Conservation (phyloP, 2,888 invertebrate genomes). For the Troides oblongomaculatus region DNA sequence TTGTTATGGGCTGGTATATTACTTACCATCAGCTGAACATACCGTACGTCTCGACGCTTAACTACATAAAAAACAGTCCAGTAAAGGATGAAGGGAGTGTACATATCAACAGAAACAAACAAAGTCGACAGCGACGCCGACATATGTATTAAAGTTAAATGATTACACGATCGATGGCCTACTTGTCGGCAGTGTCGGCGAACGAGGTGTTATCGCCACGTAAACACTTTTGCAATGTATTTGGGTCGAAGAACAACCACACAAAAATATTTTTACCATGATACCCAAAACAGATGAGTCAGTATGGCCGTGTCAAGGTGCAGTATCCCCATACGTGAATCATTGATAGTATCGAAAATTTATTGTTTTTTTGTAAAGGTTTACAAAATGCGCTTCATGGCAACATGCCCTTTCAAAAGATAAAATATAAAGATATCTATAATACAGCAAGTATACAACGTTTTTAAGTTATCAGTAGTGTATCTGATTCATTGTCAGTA, state of each 20-base stretch:
- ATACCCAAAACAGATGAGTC: conserved; percentile 21
- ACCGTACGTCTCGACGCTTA: too few species aligned
- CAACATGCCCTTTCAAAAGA: too few species aligned
- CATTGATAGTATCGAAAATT: conserved; percentile 12
- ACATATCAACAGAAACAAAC: not conserved
- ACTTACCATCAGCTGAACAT: too few species aligned
- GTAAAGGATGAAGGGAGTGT: too few species aligned
- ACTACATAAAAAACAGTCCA: too few species aligned
- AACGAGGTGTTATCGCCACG: conserved; percentile 14
- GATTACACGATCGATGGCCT: conserved; percentile 18
- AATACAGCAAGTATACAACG: too few species aligned
- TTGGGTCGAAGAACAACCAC: conserved; percentile 27
- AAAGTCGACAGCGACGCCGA: not conserved
- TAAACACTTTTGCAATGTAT: conserved; percentile 27
- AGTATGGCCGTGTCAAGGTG: conserved; percentile 23
- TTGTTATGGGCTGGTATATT: too few species aligned
- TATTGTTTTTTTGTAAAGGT: too few species aligned
- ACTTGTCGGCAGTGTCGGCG: conserved; percentile 4
- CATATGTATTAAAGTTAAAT: conserved; percentile 2
- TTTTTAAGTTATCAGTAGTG: too few species aligned
- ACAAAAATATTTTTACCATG: conserved; percentile 22
- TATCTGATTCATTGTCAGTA: too few species aligned
- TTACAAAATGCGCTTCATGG: too few species aligned
- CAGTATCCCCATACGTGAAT: conserved; percentile 28
- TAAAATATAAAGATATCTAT: too few species aligned